These are phyloP conservation scores for Synanthedon formicaeformis DNA, from an alignment of 2,888 invertebrate genomes.

Conservation along the genomic window DNA sequence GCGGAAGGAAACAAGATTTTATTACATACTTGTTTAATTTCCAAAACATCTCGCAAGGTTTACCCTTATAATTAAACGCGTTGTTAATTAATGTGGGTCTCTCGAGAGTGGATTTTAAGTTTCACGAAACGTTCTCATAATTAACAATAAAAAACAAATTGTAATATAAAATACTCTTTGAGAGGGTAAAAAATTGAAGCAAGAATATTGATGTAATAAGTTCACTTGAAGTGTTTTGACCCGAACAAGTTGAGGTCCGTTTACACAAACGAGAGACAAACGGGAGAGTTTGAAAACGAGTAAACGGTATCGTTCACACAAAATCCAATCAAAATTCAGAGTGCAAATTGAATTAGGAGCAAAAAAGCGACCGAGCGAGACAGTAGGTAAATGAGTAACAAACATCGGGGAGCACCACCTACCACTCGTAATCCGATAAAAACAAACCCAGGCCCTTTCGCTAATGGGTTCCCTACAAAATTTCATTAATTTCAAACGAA, in stretches of 20 bases:
- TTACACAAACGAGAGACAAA: no score
- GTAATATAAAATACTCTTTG: no score
- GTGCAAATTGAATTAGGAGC: conserved; percentile 38
- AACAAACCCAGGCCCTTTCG: background rate
- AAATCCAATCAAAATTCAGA: conserved; percentile 25
- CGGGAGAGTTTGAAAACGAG: no score
- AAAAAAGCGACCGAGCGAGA: conserved; percentile 9
- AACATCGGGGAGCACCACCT: conserved; percentile 23
- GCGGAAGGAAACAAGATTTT: conserved; percentile 28
- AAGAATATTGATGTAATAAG: no score
- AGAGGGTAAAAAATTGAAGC: no score
- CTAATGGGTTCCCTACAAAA: background rate
- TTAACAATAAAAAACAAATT: no score
- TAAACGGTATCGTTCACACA: conserved; percentile 1
- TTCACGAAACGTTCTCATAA: no score
- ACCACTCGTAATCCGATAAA: background rate
- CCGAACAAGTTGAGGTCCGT: no score
- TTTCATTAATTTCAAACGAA: background rate
- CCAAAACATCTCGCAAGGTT: conserved; percentile 24
- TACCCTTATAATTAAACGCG: conserved; percentile 22
- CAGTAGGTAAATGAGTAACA: conserved; percentile 28
- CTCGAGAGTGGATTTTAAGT: background rate
- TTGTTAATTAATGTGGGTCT: conserved; percentile 20
- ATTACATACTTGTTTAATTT: conserved; percentile 43
- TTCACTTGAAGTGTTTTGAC: no score